These are phyloP conservation scores for Lemur catta DNA, from an alignment of 2,797 vertebrate species.

Conservation along the genomic window DNA sequence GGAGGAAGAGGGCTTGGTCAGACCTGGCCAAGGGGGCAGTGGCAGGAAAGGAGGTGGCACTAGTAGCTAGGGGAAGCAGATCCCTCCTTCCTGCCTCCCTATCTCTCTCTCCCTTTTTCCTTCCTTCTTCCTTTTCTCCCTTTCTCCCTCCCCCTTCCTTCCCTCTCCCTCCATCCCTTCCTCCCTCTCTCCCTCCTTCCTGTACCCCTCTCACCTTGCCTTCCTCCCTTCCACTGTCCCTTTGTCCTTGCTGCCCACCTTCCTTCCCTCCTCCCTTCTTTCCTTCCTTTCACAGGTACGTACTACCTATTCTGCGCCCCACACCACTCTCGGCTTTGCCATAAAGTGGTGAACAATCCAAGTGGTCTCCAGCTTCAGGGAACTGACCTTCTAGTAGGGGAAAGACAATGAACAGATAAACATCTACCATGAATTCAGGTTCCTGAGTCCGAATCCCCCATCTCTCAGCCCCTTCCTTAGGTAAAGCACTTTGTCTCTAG, in stretches of 20 bases:
- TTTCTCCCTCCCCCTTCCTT: not conserved
- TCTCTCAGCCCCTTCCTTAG: not conserved
- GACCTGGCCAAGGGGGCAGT: not conserved
- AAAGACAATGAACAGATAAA: not conserved
- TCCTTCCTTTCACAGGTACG: not conserved
- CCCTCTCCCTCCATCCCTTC: too few species aligned
- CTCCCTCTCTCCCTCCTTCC: too few species aligned
- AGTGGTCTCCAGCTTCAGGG: not conserved
- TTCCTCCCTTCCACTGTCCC: too few species aligned
- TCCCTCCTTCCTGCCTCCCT: not conserved
- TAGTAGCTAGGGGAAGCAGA: not conserved
- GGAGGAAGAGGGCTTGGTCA: not conserved
- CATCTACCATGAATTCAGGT: not conserved
- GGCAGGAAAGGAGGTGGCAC: not conserved
- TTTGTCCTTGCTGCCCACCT: fast-evolving
- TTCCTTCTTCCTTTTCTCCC: too few species aligned
- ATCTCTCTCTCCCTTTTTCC: fast-evolving
- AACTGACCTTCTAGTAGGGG: not conserved
- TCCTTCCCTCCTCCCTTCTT: too few species aligned
- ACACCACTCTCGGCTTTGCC: not conserved
- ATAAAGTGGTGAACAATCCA: not conserved
- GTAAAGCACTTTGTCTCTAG: not conserved
- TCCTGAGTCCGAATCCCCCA: not conserved
- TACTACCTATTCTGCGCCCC: not conserved
- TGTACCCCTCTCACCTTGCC: too few species aligned